These are phyloP conservation scores for Intellagama lesueurii DNA, from an alignment of 2,797 vertebrate genomes.

Conservation along the genomic window DNA sequence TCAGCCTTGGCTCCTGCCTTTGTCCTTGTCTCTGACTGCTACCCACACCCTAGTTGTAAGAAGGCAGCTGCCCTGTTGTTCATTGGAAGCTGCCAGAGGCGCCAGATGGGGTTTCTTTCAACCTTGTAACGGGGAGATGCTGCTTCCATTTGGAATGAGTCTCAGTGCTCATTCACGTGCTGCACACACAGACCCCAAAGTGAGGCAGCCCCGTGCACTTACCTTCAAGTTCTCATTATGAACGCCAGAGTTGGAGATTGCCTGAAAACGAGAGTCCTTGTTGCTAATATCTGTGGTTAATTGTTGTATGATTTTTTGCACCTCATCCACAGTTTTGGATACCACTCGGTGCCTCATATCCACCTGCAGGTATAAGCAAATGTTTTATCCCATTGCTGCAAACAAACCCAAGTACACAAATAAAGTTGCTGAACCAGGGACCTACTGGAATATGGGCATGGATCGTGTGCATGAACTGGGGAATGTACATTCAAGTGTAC, in stretches of 20 bases:
- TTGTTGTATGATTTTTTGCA: constrained; percentile 78
- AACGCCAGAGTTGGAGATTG: constrained; percentile 80
- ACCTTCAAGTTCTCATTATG: constrained; percentile 85
- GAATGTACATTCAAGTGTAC: background rate
- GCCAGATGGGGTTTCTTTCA: background rate
- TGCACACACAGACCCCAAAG: background rate
- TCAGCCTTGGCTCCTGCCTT: background rate
- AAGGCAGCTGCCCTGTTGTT: too few relatives aligned
- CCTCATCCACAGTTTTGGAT: constrained; percentile 81
- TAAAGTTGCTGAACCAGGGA: background rate
- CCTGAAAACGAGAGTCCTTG: constrained; percentile 83
- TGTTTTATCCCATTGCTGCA: background rate
- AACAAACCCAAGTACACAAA: background rate
- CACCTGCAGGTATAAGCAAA: constrained; percentile 73
- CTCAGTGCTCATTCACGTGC: background rate
- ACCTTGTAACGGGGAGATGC: background rate
- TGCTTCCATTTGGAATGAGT: background rate
- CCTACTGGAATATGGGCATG: background rate
- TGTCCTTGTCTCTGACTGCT: background rate
- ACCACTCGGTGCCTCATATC: constrained; percentile 76
- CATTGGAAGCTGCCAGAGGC: background rate
- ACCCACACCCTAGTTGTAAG: too few relatives aligned
- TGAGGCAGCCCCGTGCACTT: constrained; percentile 11
- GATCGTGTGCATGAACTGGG: background rate
- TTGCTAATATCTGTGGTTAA: constrained; percentile 85